Percentiles rank a stretch among this genome's conserved stretches.
Conservation (phyloP, 1,140 invertebrate species). For the Ladona fulva region DNA sequence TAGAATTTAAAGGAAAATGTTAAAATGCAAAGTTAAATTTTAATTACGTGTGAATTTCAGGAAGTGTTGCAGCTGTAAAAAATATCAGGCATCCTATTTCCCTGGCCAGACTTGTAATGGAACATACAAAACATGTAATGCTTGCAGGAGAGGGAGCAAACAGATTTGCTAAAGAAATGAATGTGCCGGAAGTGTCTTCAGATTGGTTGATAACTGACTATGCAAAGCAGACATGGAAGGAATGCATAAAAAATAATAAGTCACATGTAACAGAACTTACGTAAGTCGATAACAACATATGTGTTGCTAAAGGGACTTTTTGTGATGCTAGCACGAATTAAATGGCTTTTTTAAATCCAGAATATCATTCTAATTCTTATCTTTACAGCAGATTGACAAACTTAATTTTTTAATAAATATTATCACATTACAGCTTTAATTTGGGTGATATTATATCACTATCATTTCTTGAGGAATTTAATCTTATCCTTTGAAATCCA, state of each 20-base stretch:
- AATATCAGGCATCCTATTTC: conserved; percentile 60
- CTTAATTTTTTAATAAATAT: no score
- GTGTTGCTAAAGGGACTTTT: no score
- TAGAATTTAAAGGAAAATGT: no score
- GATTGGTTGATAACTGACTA: conserved; percentile 56
- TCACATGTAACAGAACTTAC: not conserved
- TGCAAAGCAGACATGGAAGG: conserved; percentile 48
- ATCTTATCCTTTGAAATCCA: no score
- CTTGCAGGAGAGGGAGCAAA: conserved; percentile 61
- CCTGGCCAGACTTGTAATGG: conserved; percentile 62
- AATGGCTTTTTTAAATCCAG: no score
- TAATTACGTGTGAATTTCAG: conserved; percentile 25
- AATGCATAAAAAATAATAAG: conserved; percentile 41
- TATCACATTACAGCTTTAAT: no score
- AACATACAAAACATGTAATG: conserved; percentile 62
- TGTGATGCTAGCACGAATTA: no score
- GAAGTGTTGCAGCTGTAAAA: conserved; percentile 49
- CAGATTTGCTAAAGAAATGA: conserved; percentile 50
- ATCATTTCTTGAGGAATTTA: no score
- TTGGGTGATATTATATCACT: no score
- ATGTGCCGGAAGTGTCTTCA: conserved; percentile 41
- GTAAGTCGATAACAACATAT: not conserved
- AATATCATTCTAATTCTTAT: no score
- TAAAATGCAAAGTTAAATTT: conserved; percentile 21
- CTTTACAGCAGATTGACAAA: no score